These are phyloP conservation scores for Drosophila setosimentum DNA, from an alignment of 2,888 invertebrate species.

Conservation along the genomic window DNA sequence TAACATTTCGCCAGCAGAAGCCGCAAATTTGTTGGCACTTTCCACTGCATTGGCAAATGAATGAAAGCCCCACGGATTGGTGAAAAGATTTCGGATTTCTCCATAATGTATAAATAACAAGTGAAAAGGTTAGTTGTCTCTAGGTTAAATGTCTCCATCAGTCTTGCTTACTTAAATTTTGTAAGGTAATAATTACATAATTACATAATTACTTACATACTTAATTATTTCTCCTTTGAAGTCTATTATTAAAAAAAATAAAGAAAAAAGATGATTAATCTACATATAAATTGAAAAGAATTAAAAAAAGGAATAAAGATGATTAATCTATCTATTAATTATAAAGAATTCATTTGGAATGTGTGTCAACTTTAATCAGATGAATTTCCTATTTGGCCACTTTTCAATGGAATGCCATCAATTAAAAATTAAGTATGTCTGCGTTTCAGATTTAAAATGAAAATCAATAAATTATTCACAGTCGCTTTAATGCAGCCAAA, in stretches of 20 bases:
- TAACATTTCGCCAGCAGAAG: constrained; percentile 50
- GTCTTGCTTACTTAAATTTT: not conserved
- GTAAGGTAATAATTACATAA: not conserved
- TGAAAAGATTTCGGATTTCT: not conserved
- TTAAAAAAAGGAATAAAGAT: not conserved
- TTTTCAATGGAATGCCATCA: not conserved
- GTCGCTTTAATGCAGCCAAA: constrained; percentile 13
- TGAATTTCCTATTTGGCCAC: not conserved
- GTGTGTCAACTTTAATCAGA: not conserved
- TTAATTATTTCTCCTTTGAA: not conserved
- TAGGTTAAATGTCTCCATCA: too few relatives aligned
- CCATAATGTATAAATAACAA: constrained; percentile 1
- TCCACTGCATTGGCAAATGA: constrained; percentile 33
- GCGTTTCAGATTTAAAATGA: constrained; percentile 13
- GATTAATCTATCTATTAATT: not conserved
- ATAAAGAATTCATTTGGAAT: not conserved
- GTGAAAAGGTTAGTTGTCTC: not conserved
- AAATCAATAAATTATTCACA: constrained; percentile 55
- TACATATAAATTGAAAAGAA: not conserved
- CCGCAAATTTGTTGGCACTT: constrained; percentile 32
- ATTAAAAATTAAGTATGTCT: constrained; percentile 2
- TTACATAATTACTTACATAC: not conserved
- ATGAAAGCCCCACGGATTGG: constrained; percentile 22
- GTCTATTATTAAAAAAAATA: not conserved
- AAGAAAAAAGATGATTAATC: not conserved